Conservation (phyloP, 2,797 vertebrate genomes). For the Mormyrus proboscirostris region DNA sequence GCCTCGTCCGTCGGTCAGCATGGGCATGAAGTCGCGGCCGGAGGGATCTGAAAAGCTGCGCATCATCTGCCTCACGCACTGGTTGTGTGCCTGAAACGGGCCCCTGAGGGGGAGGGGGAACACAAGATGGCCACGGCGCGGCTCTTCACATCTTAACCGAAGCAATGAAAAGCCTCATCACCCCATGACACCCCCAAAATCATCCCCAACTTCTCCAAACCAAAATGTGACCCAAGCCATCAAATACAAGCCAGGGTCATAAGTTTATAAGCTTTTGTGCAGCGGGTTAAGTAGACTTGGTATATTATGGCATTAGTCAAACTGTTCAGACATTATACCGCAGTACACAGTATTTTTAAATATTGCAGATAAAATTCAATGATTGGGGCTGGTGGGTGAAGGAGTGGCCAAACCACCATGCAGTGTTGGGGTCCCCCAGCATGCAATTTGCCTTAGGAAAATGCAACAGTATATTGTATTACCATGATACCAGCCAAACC, state of each 20-base stretch:
- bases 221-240: not conserved
- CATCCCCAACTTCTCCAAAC: not conserved
- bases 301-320: not conserved
- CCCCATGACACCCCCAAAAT: not conserved
- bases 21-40: constrained; percentile 57
- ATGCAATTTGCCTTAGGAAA: not conserved
- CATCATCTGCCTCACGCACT: constrained; percentile 75
- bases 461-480: not conserved
- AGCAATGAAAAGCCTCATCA: not conserved
- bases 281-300: not conserved
- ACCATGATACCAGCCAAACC: not conserved
- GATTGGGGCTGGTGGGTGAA: not conserved
- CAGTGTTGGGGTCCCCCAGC: not conserved
- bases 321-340: not conserved
- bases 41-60: constrained; percentile 76
- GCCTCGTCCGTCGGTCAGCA: constrained; percentile 58
- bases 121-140: not conserved
- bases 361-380: not conserved
- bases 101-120: constrained; percentile 58
- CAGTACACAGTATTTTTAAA: not conserved
- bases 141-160: not conserved
- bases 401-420: not conserved
- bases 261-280: not conserved
- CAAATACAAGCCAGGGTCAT: not conserved
- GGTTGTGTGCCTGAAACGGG: constrained; percentile 72